phyloP scores from a whole-genome alignment of 2,113 vertebrate species.

The Lepus timidus region DNA sequence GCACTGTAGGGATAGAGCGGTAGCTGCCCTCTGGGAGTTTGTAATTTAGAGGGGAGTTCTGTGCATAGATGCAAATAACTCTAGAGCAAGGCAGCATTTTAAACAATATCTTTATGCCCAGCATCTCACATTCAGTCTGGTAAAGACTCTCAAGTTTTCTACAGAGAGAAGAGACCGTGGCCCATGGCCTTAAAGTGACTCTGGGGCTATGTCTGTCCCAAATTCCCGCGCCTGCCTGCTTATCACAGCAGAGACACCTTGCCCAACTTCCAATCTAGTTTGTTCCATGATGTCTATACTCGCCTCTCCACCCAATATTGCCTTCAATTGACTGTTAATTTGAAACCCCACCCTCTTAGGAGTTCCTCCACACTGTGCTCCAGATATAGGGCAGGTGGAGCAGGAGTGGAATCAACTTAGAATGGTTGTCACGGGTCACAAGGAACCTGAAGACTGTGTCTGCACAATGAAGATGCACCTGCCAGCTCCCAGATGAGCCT shows the following conservation, averaged over 20 bases:
- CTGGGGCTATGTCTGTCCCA: conserved; percentile 49
- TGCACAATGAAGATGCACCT: neutral
- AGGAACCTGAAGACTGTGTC: neutral
- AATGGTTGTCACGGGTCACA: neutral
- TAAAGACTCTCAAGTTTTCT: neutral
- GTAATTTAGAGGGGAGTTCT: neutral
- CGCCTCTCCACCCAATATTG: conserved; percentile 55
- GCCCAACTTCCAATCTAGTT: conserved; percentile 73
- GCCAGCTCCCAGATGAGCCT: neutral
- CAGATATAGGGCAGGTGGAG: neutral
- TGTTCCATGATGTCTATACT: conserved; percentile 2
- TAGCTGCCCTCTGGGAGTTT: neutral
- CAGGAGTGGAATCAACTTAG: neutral
- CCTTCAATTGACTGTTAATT: conserved; percentile 39
- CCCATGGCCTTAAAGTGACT: conserved; percentile 6
- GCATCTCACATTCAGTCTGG: conserved; percentile 8
- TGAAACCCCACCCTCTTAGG: conserved; percentile 17
- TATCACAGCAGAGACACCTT: conserved; percentile 80
- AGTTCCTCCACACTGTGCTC: neutral
- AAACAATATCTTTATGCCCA: conserved; percentile 13
- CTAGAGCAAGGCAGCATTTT: conserved; percentile 45
- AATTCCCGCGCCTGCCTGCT: conserved; percentile 60
- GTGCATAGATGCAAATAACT: neutral
- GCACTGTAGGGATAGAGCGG: neutral
- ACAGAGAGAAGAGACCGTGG: neutral